Conservation (phyloP, 2,888 invertebrate genomes). For the Lymantria dispar region DNA sequence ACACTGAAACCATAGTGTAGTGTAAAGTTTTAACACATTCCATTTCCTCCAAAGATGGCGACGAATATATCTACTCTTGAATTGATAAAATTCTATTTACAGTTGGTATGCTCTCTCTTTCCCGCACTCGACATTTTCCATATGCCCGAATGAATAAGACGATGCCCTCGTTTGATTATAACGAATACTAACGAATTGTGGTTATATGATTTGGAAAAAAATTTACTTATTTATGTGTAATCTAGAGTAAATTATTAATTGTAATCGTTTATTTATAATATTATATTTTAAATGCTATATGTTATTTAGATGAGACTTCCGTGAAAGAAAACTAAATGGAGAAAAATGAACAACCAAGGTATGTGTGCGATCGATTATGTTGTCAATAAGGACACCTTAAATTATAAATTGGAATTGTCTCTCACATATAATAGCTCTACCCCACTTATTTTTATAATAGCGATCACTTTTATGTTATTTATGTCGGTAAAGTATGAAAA, state of each 20-base stretch:
- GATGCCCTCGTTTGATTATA: constrained; percentile 68
- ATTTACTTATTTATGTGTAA: constrained; percentile 67
- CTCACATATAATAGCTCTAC: constrained; percentile 19
- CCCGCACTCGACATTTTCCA: constrained; percentile 11
- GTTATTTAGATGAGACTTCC: constrained; percentile 24
- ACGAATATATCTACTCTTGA: constrained; percentile 30
- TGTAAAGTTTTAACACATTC: constrained; percentile 45
- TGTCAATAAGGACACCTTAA: constrained; percentile 56
- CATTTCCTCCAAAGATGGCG: constrained; percentile 60
- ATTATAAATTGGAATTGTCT: constrained; percentile 41
- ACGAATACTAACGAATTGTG: constrained; percentile 79
- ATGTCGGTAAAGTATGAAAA: constrained; percentile 11
- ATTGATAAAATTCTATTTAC: constrained; percentile 59
- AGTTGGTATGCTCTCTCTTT: constrained; percentile 52
- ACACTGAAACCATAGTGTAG: constrained; percentile 21
- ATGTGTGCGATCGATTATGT: constrained; percentile 76
- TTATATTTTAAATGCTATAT: constrained; percentile 35
- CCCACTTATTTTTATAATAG: constrained; percentile 12
- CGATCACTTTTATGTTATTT: constrained; percentile 7
- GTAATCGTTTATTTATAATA: constrained; percentile 35
- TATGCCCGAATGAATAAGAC: constrained; percentile 40
- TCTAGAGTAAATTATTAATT: constrained; percentile 41
- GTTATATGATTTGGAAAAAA: constrained; percentile 58
- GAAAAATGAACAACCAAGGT: constrained; percentile 69
- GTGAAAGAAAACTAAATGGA: constrained; percentile 50